Evolutionary conservation across 1,140 invertebrate genomes (phyloP), one percentile per base, ranked within the genome.

Genomic region (Lysiphlebus fabarum): DNA sequence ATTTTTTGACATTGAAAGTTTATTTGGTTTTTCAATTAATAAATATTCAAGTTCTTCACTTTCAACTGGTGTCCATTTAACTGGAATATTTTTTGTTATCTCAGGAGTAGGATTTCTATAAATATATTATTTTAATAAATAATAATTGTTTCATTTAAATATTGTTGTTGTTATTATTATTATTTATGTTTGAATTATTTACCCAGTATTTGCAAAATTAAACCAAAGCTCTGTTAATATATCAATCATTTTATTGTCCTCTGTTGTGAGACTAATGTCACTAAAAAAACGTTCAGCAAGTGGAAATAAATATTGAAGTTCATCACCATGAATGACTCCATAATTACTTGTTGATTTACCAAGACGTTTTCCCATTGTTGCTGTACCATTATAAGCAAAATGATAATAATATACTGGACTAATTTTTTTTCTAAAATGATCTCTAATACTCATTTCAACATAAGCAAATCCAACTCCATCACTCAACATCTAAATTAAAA

Each of bases 261-360:
- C 64, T 8, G 73, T 62, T 5, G 66, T 81, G 9, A 81, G 67
- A 11, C 65, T 62, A 1, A 68, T 71, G 42, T 82, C 75, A 0
- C 78, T 72, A 60, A 85, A 85, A 2, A 86, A 65, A 47, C 79
- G 74, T 51, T 81, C 76, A 0, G 75, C 77, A 37, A 88, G 82
- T 0, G 87, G 87, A 63, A 90, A 90, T 2, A 89, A 66, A 68
- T 88, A 88, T 66, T 87, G 86, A 17, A 89, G 70, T 51, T 90
- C 88, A 62, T 90, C 88, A 2, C 86, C 86, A 69, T 90, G 87
- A 45, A 83, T 85, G 0, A 88, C 85, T 26, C 87, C 87, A 62
- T 86, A 87, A 67, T 86, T 78, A n/a, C 76, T 77, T 9, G 71
- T 65, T 4, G 73, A 67, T 56, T 84, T 86, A 0, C 86, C 86